A percentile compares a stretch with the other conserved stretches of the same genome.
Evolutionary conservation across 2,888 invertebrate species (phyloP).

Genomic region (Adelognathus sp.): DNA sequence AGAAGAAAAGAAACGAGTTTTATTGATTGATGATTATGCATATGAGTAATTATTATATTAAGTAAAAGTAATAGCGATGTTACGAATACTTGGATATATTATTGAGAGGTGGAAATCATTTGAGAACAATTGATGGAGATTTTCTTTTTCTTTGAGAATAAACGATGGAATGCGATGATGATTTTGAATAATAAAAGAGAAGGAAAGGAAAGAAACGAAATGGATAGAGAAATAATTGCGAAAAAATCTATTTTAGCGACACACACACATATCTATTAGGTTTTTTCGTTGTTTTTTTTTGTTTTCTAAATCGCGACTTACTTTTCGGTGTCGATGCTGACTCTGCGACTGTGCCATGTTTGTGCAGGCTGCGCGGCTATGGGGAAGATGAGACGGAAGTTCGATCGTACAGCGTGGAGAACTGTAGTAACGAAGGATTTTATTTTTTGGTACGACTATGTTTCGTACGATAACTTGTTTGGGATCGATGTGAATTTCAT

Average conservation of each 20-base stretch:
- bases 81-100: conserved; percentile 72
- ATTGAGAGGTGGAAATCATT: conserved; percentile 63
- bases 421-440: conserved; percentile 7
- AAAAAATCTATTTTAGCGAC: conserved; percentile 71
- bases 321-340: conserved; percentile 38
- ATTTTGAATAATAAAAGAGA: conserved; percentile 40
- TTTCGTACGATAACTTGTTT: conserved; percentile 34
- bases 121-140: conserved; percentile 30
- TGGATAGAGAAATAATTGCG: conserved; percentile 60
- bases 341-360: neutral
- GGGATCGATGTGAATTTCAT: conserved; percentile 31
- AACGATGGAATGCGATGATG: conserved; percentile 35
- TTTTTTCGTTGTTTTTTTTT: too few species aligned
- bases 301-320: conserved; percentile 54
- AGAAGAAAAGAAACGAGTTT: conserved; percentile 73
- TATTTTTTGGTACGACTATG: conserved; percentile 32
- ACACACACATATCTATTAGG: conserved; percentile 71
- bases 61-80: conserved; percentile 75
- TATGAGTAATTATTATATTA: conserved; percentile 78
- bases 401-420: conserved; percentile 10
- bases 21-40: conserved; percentile 78
- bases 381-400: neutral
- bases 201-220: conserved; percentile 45
- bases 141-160: conserved; percentile 52
- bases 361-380: neutral